phyloP scores from a whole-genome alignment of 2,888 invertebrate species.

The Eulithis testata region DNA sequence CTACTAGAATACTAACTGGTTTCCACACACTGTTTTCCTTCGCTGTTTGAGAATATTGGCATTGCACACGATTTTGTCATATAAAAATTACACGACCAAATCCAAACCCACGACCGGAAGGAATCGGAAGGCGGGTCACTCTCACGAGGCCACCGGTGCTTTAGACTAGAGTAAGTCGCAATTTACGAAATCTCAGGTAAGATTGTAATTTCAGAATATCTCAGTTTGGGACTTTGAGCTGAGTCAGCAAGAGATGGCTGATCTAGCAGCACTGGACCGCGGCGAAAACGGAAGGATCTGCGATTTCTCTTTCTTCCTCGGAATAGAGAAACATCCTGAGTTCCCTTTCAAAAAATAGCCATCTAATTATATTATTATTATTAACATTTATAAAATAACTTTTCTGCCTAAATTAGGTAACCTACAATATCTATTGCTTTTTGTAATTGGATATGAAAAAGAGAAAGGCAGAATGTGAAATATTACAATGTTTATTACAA shows the following conservation, averaged over 20 bases:
- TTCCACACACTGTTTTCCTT: no score
- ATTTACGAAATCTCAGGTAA: not conserved
- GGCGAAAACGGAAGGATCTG: constrained; percentile 87
- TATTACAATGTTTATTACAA: not conserved
- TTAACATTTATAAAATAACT: not conserved
- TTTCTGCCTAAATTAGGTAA: constrained; percentile 12
- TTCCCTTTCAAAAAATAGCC: constrained; percentile 86
- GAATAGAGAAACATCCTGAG: constrained; percentile 88
- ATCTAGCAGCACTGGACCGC: constrained; percentile 86
- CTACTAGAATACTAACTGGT: no score
- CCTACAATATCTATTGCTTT: constrained; percentile 1
- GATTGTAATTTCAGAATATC: constrained; percentile 83
- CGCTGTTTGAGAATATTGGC: no score
- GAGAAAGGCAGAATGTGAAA: constrained; percentile 9
- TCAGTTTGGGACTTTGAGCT: constrained; percentile 90
- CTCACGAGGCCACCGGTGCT: no score
- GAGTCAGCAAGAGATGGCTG: constrained; percentile 84
- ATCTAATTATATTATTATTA: not conserved
- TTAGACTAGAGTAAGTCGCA: no score
- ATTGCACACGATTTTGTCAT: no score
- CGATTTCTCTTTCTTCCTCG: constrained; percentile 88
- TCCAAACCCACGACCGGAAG: no score
- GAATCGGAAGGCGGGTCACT: no score
- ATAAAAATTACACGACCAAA: no score
- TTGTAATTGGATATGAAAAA: constrained; percentile 14